Base-by-base conservation (phyloP, 2,888 invertebrate species). In the Eilema sororculum region DNA sequence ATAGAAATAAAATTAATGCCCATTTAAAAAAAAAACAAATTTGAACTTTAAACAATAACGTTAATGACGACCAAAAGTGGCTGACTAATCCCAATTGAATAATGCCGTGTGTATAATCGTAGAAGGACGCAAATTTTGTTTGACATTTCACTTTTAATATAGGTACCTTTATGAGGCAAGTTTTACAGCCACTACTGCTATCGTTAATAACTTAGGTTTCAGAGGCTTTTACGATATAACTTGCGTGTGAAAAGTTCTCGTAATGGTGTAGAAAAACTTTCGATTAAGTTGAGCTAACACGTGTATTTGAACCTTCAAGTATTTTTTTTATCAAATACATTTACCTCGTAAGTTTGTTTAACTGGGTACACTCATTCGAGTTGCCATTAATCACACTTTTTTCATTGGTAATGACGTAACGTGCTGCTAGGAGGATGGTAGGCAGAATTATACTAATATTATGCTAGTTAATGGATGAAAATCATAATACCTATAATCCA, bases 141-240 rank as follows among this genome's bases (percentile, higher is more conserved):
- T 65, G 64, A 77, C 76, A 72, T 68, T 63, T 25, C 66, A 68
- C 30, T 75, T 71, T 74, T 68, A 69, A 73, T 68, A 71, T 59
- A 66, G 52, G 41, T 69, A 25, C 74, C 64, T 80, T 80, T 73
- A 79, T 61, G 71, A 61, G 52, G 37, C n/a, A 71, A 76, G 71
- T 77, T 80, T 80, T 74, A 72, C 71, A 74, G 71, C 64, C 60
- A 68, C 68, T 64, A 67, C 61, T 76, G 77, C 30, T 22, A 76
- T 81, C 71, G 71, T 79, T 85, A 84, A 85, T 83, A 80, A 81
- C 78, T 84, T 79, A 74, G 52, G 52, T n/a, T 52, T 52, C 77
- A 78, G 77, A 78, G 78, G 76, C 72, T 78, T 82, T 81, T 52
- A 81, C 71, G 77, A 79, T 82, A 69, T 75, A 74, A 79, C 71